Percentiles rank a stretch among this genome's conserved stretches.
phyloP scores from a whole-genome alignment of 2,888 invertebrate genomes.

The Diabrotica balteata region DNA sequence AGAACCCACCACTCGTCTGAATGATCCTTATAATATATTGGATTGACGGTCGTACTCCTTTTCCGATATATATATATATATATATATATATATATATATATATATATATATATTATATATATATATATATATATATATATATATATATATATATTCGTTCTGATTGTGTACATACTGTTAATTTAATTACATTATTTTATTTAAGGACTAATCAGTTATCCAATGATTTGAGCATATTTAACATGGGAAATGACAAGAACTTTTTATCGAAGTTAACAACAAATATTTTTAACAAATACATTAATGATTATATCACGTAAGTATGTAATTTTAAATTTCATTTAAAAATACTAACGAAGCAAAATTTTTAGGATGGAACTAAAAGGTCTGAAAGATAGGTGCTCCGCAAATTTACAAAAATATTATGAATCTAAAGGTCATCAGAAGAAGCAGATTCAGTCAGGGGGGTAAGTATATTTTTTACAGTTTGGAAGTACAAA shows the following conservation, averaged over 20 bases:
- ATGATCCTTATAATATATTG: too few relatives aligned
- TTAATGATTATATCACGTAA: conserved; percentile 79
- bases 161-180: too few relatives aligned
- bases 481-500: too few relatives aligned
- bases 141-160: too few relatives aligned
- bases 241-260: conserved; percentile 80
- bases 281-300: conserved; percentile 81
- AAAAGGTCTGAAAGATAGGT: conserved; percentile 79
- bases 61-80: too few relatives aligned
- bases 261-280: conserved; percentile 79
- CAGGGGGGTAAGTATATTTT: conserved; percentile 71
- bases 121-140: too few relatives aligned
- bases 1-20: too few relatives aligned
- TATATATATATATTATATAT: too few relatives aligned
- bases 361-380: conserved; percentile 69
- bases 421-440: conserved; percentile 95
- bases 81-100: too few relatives aligned
- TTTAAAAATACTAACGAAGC: not conserved
- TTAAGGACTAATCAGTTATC: conserved; percentile 78
- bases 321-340: conserved; percentile 37
- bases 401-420: conserved; percentile 75
- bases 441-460: conserved; percentile 90
- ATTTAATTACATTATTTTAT: conserved; percentile 28
- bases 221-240: conserved; percentile 73
- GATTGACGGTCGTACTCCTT: too few relatives aligned